Base-by-base conservation (phyloP, 2,113 vertebrate species). In the Falcunculus frontatus region DNA sequence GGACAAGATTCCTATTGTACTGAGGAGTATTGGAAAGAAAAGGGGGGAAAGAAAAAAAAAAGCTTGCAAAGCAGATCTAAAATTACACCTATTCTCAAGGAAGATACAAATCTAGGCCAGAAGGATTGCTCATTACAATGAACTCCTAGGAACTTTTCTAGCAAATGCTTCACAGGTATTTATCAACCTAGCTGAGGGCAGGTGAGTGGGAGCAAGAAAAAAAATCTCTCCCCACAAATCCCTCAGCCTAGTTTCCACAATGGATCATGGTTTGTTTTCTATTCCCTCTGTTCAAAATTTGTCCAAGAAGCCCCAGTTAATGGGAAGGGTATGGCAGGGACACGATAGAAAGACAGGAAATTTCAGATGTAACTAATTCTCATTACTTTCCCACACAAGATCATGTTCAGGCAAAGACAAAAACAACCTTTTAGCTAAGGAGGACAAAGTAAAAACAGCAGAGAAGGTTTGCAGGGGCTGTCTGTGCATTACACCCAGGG, bases 71-170 rank as follows among this genome's bases (percentile, higher is more conserved):
- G 96, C 95, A 98, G 94, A 93, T 98, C 84, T 97, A 97, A 98
- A 98, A 98, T 98, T 97, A 97, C 95, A 96, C 89, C 95, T 98
- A 96, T 98, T 98, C 97, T 98, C 98, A 97, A 97, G 98, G 95
- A 98, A 98, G 97, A 97, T 94, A 96, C 96, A 97, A 97, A 98
- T 97, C 96, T 98, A 97, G 97, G 97, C 97, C 98, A 98, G 74
- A 95, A 98, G 97, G 95, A 90, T 97, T 97, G 97, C 95, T 98
- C 91, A 93, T 97, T 97, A 96, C 93, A 97, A 94, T 97, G 94
- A 96, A 95, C 96, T 97, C 97, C 87, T 95, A 59, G 44, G 93
- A 97, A 96, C 94, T 91, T 95, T 91, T 92, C 96, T 95, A 90
- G 95, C 96, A 93, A 97, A 90, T 52, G 78, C 69, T 94, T 62